phyloP scores from a whole-genome alignment of 2,888 invertebrate genomes.

The Mesorhabditis belari region DNA sequence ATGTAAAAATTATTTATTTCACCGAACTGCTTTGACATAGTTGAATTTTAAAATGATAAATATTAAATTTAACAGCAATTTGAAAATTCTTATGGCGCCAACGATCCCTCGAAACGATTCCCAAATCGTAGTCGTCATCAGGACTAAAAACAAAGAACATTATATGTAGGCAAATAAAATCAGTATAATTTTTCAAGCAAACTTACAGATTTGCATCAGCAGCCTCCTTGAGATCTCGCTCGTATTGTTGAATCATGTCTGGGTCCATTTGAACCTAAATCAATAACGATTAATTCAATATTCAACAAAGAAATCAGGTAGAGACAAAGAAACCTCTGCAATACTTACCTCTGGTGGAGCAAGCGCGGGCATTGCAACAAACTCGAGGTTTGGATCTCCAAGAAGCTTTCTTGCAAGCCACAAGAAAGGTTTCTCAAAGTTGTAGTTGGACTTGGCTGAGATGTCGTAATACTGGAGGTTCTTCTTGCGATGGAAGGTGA shows the following conservation, averaged over 20 bases:
- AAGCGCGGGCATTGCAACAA: constrained; percentile 96
- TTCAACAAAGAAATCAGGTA: not conserved
- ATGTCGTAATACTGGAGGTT: constrained; percentile 90
- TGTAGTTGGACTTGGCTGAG: constrained; percentile 99
- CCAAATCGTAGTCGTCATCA: too few relatives aligned
- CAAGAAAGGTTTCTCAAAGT: constrained; percentile 98
- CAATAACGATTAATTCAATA: not conserved
- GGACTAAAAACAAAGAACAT: too few relatives aligned
- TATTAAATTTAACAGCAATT: too few relatives aligned
- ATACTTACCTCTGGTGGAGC: constrained; percentile 78
- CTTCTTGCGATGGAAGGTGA: constrained; percentile 80
- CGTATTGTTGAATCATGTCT: constrained; percentile 88
- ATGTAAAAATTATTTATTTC: too few relatives aligned
- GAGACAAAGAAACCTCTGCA: not conserved
- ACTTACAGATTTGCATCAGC: constrained; percentile 89
- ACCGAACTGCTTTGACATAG: too few relatives aligned
- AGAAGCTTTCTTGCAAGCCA: constrained; percentile 96
- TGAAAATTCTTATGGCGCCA: too few relatives aligned
- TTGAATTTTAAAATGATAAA: too few relatives aligned
- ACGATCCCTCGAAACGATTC: too few relatives aligned
- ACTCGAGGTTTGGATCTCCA: constrained; percentile 96
- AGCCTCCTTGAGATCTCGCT: constrained; percentile 88
- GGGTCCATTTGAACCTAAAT: constrained; percentile 81
- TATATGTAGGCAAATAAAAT: too few relatives aligned
- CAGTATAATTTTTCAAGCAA: too few relatives aligned